Evolutionary conservation across 2,888 invertebrate species (phyloP).

Genomic region (Eupeodes luniger): DNA sequence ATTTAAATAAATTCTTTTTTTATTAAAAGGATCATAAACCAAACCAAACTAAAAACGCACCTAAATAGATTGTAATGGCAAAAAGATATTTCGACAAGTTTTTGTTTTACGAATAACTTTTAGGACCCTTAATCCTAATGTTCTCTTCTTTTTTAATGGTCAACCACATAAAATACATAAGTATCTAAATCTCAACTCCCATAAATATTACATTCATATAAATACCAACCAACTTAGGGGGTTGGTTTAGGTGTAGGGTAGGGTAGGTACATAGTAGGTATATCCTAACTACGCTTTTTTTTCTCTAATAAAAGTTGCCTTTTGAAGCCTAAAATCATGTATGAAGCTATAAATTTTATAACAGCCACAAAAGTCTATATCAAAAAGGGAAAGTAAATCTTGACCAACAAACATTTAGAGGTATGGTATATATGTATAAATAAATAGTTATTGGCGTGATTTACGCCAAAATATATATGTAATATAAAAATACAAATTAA

Average conservation of each 20-base stretch:
- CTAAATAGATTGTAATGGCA: background rate
- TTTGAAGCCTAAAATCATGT: slow-evolving; percentile 29
- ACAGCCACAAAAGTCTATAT: slow-evolving; percentile 40
- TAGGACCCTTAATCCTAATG: background rate
- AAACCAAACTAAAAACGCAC: background rate
- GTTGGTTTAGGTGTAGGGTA: no score
- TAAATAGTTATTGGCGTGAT: slow-evolving; percentile 43
- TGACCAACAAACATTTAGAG: background rate
- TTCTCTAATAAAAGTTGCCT: slow-evolving; percentile 30
- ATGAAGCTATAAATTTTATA: slow-evolving; percentile 63
- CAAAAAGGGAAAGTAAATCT: background rate
- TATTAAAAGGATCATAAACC: slow-evolving; percentile 3
- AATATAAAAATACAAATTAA: slow-evolving; percentile 36
- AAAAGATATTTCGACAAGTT: slow-evolving; percentile 30
- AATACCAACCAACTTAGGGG: background rate
- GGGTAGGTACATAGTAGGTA: no score
- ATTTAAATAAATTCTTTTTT: slow-evolving; percentile 18
- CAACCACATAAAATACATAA: slow-evolving; percentile 3
- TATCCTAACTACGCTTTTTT: background rate
- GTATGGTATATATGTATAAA: no score
- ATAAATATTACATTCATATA: background rate
- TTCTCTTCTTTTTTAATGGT: slow-evolving; percentile 8
- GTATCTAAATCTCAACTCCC: background rate
- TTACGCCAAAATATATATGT: slow-evolving; percentile 36
- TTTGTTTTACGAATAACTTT: slow-evolving; percentile 17